phyloP scores from a whole-genome alignment of 2,888 invertebrate genomes.

The Ectemnius cavifrons region DNA sequence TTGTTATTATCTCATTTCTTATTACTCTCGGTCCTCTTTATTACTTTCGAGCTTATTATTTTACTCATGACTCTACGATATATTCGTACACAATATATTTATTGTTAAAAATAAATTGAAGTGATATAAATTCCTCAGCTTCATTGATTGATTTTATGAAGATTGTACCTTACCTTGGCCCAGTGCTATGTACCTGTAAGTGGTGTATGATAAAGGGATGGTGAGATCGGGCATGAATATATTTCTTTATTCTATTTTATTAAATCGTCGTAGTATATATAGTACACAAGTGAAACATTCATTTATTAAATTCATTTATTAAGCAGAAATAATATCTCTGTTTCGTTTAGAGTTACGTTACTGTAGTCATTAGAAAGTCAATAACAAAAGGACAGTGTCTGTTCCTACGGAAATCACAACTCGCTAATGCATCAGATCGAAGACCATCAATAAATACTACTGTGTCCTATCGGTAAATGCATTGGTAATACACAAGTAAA shows the following conservation, averaged over 20 bases:
- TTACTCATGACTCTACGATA: too few relatives aligned
- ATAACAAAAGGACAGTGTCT: slow-evolving; percentile 54
- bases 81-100: too few relatives aligned
- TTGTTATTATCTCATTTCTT: too few relatives aligned
- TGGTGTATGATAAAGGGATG: too few relatives aligned
- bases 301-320: slow-evolving; percentile 58
- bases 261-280: slow-evolving; percentile 47
- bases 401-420: slow-evolving; percentile 52
- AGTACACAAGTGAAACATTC: slow-evolving; percentile 47
- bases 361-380: slow-evolving; percentile 49
- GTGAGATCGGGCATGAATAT: neutral
- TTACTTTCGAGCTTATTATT: too few relatives aligned
- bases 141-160: too few relatives aligned
- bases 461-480: slow-evolving; percentile 58
- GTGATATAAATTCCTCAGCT: too few relatives aligned
- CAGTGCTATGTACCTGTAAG: too few relatives aligned
- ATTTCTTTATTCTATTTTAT: slow-evolving; percentile 43
- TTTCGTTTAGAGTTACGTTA: slow-evolving; percentile 43
- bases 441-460: slow-evolving; percentile 60
- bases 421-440: slow-evolving; percentile 47
- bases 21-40: too few relatives aligned
- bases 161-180: too few relatives aligned
- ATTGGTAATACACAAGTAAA: slow-evolving; percentile 48
- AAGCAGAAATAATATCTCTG: slow-evolving; percentile 54
- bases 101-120: too few relatives aligned